These are phyloP conservation scores for Darevskia mixta DNA, from an alignment of 2,797 vertebrate species.

Conservation along the genomic window DNA sequence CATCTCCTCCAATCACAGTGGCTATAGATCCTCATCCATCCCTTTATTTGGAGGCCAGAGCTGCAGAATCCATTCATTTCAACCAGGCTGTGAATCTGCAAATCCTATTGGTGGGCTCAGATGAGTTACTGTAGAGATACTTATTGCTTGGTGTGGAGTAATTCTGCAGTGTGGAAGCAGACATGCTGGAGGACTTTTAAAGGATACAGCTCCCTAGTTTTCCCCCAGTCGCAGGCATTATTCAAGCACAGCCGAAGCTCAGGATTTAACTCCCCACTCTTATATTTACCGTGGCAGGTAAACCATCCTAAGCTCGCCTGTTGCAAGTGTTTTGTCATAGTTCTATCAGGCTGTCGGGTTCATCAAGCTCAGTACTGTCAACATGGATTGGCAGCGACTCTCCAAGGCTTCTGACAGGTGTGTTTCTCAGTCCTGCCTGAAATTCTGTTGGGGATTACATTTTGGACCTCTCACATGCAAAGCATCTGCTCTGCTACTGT, in stretches of 20 bases:
- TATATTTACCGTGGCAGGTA: neutral
- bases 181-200: neutral
- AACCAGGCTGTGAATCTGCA: constrained; percentile 55
- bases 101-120: constrained; percentile 63
- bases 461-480: too few relatives aligned
- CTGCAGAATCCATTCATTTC: constrained; percentile 44
- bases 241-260: neutral
- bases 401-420: too few relatives aligned
- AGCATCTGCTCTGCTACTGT: too few relatives aligned
- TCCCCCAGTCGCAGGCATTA: neutral
- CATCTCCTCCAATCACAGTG: too few relatives aligned
- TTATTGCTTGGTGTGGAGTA: neutral
- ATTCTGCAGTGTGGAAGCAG: neutral
- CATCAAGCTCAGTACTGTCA: too few relatives aligned
- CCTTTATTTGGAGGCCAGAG: neutral
- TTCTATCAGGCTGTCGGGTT: too few relatives aligned
- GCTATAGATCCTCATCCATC: neutral
- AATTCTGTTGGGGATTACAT: too few relatives aligned
- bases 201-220: too few relatives aligned
- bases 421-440: too few relatives aligned
- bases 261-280: neutral
- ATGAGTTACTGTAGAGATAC: constrained; percentile 30
- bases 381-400: too few relatives aligned
- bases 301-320: too few relatives aligned
- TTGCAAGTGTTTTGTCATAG: neutral